phyloP scores from a whole-genome alignment of 1,140 invertebrate species.

The Drosophila repletoides region DNA sequence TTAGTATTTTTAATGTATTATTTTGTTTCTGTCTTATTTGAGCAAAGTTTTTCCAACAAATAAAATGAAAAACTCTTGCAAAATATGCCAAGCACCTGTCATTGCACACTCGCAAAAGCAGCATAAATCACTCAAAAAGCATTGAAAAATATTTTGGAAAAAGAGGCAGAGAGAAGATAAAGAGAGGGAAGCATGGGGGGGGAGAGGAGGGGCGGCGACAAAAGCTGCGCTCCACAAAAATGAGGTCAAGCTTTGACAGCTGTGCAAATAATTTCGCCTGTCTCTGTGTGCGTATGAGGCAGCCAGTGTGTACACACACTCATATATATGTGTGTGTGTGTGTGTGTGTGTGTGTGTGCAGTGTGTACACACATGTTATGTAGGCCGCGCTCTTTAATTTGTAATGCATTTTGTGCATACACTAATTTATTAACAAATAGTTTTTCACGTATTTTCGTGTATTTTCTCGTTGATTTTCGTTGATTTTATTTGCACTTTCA shows the following conservation, averaged over 20 bases:
- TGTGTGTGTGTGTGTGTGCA: slow-evolving; percentile 26
- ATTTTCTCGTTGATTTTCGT: too few species aligned
- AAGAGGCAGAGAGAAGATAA: neutral
- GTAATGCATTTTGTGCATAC: slow-evolving; percentile 73
- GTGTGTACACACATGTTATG: neutral
- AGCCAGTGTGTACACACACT: slow-evolving; percentile 28
- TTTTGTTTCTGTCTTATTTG: neutral
- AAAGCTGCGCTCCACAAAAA: slow-evolving; percentile 48
- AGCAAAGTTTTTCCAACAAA: slow-evolving; percentile 18
- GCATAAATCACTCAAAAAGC: slow-evolving; percentile 74
- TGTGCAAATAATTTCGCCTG: slow-evolving; percentile 74
- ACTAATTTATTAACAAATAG: slow-evolving; percentile 78
- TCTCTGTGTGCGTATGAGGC: slow-evolving; percentile 33
- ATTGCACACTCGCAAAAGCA: slow-evolving; percentile 22
- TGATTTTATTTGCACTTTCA: slow-evolving; percentile 66
- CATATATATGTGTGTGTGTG: slow-evolving; percentile 19
- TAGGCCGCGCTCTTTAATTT: slow-evolving; percentile 55
- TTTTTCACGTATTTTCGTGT: slow-evolving; percentile 49
- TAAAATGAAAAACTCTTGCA: slow-evolving; percentile 23
- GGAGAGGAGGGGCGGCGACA: slow-evolving; percentile 9
- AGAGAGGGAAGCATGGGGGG: slow-evolving; percentile 12
- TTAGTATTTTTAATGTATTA: neutral
- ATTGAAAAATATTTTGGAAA: slow-evolving; percentile 52
- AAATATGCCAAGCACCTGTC: slow-evolving; percentile 57
- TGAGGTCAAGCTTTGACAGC: slow-evolving; percentile 78